phyloP scores from a whole-genome alignment of 2,888 invertebrate species.

The Philhelius pedissequus region DNA sequence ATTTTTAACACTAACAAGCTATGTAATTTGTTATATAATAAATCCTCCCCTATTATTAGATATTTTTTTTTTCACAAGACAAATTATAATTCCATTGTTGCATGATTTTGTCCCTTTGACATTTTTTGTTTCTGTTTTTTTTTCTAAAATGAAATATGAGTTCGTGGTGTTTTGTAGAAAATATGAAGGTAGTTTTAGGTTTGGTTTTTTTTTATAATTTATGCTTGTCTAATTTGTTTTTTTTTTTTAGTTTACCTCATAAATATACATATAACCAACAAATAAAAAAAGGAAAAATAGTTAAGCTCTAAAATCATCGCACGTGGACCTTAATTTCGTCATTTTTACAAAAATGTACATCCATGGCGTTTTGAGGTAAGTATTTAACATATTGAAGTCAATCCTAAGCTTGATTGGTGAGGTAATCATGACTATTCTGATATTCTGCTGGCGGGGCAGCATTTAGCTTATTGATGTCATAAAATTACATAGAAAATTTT shows the following conservation, averaged over 20 bases:
- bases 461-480: no score
- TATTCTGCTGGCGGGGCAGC: no score
- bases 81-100: constrained; percentile 6
- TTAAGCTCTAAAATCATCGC: no score
- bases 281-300: no score
- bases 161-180: background rate
- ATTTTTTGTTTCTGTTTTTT: background rate
- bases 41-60: background rate
- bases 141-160: background rate
- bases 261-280: background rate
- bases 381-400: no score
- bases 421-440: no score
- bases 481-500: no score
- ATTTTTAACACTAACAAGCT: background rate
- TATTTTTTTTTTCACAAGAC: background rate
- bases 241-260: background rate
- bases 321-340: no score
- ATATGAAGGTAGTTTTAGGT: background rate
- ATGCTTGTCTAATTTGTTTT: background rate
- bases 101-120: constrained; percentile 19
- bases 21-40: background rate
- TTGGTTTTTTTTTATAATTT: background rate
- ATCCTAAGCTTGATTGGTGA: no score
- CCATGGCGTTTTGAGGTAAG: no score
- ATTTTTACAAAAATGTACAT: no score